Conservation (phyloP, 2,797 vertebrate genomes). For the Dromococcyx pavoninus region DNA sequence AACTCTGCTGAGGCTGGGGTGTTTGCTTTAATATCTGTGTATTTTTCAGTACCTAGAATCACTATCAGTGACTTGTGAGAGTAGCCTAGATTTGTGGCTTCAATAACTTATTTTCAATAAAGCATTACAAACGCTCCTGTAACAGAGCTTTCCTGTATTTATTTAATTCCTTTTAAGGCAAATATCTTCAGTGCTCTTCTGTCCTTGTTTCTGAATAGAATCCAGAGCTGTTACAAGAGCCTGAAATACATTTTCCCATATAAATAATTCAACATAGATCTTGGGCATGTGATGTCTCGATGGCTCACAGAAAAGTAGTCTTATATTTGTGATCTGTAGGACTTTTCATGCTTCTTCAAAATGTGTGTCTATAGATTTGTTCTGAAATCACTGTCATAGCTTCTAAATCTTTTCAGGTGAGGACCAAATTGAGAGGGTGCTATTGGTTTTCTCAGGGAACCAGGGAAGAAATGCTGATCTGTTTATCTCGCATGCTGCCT, state of each 20-base stretch:
- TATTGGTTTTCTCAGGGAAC: neutral
- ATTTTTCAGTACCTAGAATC: neutral
- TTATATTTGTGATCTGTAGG: constrained; percentile 30
- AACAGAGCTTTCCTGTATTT: neutral
- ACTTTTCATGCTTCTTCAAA: constrained; percentile 30
- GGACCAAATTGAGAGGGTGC: neutral
- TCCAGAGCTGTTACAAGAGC: neutral
- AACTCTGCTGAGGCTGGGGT: neutral
- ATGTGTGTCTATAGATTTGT: neutral
- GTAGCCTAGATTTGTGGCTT: neutral
- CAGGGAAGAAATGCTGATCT: neutral
- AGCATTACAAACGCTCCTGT: neutral
- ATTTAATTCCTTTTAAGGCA: constrained; percentile 29
- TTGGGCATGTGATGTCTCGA: neutral
- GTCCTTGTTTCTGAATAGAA: neutral
- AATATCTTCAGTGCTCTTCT: neutral
- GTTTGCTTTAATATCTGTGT: neutral
- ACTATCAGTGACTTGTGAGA: neutral
- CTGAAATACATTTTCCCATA: constrained; percentile 7
- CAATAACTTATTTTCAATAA: neutral
- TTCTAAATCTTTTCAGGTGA: constrained; percentile 50
- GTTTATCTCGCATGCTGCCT: neutral
- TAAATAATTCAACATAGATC: constrained; percentile 40
- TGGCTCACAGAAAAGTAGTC: neutral
- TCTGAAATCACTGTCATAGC: neutral